Percentiles rank a stretch among this genome's conserved stretches.
Evolutionary conservation across 2,797 vertebrate genomes (phyloP).

Genomic region (Notoglanidium macrostoma): DNA sequence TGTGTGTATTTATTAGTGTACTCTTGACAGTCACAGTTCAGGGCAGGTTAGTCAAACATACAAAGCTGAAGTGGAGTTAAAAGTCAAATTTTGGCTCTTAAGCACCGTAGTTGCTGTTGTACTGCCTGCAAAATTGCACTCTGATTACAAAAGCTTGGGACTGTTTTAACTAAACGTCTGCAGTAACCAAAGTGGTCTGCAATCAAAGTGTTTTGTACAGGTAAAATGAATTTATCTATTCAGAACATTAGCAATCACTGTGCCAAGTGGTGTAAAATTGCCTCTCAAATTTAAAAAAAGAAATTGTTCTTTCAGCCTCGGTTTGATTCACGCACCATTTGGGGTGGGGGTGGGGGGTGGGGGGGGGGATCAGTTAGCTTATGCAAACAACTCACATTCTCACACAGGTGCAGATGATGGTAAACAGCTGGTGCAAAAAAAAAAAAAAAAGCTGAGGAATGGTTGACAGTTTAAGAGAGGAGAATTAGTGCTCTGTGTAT

Average conservation of each 20-base stretch:
- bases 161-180: neutral
- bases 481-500: neutral
- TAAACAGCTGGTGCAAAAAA: neutral
- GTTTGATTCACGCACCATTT: neutral
- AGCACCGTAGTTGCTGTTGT: neutral
- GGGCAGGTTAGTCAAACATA: neutral
- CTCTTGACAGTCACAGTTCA: neutral
- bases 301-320: neutral
- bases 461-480: neutral
- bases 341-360: neutral
- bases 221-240: slow-evolving; percentile 8
- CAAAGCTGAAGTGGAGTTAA: neutral
- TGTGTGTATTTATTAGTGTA: neutral
- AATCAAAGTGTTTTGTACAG: slow-evolving; percentile 9
- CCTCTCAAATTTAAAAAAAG: neutral
- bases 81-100: neutral
- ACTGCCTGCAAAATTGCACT: neutral
- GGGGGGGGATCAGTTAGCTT: neutral
- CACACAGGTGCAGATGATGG: neutral
- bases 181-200: neutral
- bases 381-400: neutral
- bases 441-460: neutral
- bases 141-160: neutral
- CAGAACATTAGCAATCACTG: neutral
- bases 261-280: neutral